phyloP scores from a whole-genome alignment of 2,888 invertebrate species.

The Caenorhabditis sp. region DNA sequence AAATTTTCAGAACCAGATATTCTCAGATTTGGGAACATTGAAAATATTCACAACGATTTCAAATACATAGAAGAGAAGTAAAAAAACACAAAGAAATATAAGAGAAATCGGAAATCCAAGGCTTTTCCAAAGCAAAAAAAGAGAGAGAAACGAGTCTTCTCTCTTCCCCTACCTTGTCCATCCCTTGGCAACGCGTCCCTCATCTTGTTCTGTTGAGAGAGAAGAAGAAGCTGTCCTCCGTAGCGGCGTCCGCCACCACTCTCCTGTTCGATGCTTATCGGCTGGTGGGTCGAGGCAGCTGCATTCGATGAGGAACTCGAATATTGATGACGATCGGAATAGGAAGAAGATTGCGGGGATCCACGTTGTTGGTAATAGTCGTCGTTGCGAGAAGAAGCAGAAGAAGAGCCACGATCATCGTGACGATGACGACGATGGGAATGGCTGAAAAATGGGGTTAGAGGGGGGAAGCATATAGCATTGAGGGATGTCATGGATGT shows the following conservation, averaged over 20 bases:
- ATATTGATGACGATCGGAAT: not conserved
- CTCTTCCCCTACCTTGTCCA: not conserved
- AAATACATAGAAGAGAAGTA: no score
- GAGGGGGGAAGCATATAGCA: no score
- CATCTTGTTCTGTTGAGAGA: constrained; percentile 6
- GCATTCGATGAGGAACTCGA: not conserved
- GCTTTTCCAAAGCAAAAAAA: not conserved
- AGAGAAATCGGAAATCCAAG: no score
- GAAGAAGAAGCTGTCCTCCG: not conserved
- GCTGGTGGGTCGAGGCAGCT: not conserved
- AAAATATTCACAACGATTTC: no score
- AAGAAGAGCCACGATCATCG: no score
- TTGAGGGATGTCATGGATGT: no score
- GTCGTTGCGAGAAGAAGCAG: no score
- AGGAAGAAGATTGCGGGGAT: not conserved
- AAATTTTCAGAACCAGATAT: no score
- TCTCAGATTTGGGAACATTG: no score
- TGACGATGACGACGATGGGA: no score
- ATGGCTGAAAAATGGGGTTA: not conserved
- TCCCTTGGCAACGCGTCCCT: not conserved
- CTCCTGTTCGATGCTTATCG: constrained; percentile 4
- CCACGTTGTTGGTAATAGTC: not conserved
- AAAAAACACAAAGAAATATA: no score
- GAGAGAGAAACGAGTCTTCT: not conserved
- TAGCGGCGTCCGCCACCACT: not conserved